Evolutionary conservation across 2,888 invertebrate genomes (phyloP), one percentile per base, ranked within the genome.

Genomic region (Orthonychiurus folsomi): DNA sequence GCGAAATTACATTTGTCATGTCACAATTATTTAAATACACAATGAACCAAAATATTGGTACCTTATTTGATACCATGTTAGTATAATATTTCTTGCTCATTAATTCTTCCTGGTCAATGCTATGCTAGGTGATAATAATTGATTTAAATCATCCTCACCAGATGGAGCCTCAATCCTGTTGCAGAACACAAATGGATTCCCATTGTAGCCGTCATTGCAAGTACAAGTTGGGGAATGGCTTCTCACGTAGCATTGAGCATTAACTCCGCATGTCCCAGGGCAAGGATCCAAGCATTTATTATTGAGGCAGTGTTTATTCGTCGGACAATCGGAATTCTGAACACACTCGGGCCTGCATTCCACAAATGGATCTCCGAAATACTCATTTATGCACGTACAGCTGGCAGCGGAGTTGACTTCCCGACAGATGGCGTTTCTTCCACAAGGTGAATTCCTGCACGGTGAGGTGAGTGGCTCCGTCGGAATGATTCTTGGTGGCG

Each of bases 361-460:
- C 64, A 78, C 69, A 15, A 48, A 48, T n/a, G 48, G 48, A 48
- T n/a, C 12, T 48, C 90, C 90, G 71, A 73, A 25, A 84, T 81
- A 89, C 71, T 87, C 88, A 27, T 81, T 78, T 37, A 82, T 81
- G 75, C 93, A 93, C 2, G 84, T 85, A 74, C 92, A 92, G 0
- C 73, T 69, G 37, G 73, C 74, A 3, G 84, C 86, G 48, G 84
- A 83, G 67, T 86, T 79, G n/a, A 48, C 48, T n/a, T 48, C 87
- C 76, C 84, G 86, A 75, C 92, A 91, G 72, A 86, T 84, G 0
- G 90, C 86, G 76, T 90, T 87, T 1, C 88, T 86, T 23, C 91
- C 91, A 74, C 91, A 92, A 0, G 90, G 89, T 24, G 88, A 88
- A 57, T 90, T 89, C 27, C 82, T 81, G 75, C 90, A 90, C 12